Evolutionary conservation across 2,888 invertebrate genomes (phyloP), one percentile per base, ranked within the genome.

Genomic region (Criorhina ranunculi): DNA sequence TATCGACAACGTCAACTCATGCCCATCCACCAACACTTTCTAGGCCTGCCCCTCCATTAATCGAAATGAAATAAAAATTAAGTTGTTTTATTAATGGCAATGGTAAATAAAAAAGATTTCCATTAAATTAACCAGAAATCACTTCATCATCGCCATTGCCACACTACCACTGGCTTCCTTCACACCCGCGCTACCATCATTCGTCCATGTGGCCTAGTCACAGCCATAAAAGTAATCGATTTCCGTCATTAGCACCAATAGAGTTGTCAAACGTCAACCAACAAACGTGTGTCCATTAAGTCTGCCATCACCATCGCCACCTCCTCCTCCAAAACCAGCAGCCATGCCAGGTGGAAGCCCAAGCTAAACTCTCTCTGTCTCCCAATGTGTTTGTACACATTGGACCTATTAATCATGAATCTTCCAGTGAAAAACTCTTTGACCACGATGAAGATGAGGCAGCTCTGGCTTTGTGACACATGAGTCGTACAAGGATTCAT

Each of bases 41-140:
- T 11, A 37, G 40, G 7, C 1, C 67, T 69, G 73, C 83, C 83
- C 62, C 31, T 79, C 73, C 83, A 85, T 85, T 79, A 85, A 59
- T 57, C 42, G 79, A 75, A 85, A 64, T 79, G 46, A 75, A 83
- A 79, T 57, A 83, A 75, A 75, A 80, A 67, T 62, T 80, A 78
- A 79, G 78, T 78, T 67, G 69, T 79, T 75, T 75, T 59, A 69
- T 69, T 79, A 79, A 57, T 69, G 64, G 49, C 62, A 55, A 67
- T 57, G 69, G 73, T 37, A 79, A 85, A 85, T 67, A 75, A 69
- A 64, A 72, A 49, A 55, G 73, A 85, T 79, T 85, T 79, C 79
- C 83, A 79, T 85, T 79, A 79, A 85, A 85, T 85, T 79, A 69
- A 85, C 79, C 75, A 85, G 79, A 85, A 85, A 85, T 85, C 83